These are phyloP conservation scores for Diachasmimorpha longicaudata DNA, from an alignment of 1,140 invertebrate species.

Conservation along the genomic window DNA sequence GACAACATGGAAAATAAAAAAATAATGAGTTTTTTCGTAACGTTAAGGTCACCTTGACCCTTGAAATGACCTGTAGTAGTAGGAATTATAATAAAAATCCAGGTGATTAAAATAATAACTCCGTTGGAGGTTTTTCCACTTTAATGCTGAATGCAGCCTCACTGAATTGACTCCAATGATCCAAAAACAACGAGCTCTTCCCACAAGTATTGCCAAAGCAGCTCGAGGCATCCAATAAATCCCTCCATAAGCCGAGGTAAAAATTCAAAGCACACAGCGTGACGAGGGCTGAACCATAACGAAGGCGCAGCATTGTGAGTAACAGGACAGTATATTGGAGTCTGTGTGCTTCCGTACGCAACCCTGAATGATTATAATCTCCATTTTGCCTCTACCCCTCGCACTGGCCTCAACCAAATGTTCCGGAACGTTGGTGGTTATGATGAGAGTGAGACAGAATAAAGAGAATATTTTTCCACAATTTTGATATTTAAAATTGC, in stretches of 20 bases:
- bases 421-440: neutral
- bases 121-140: too few species aligned
- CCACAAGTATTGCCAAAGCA: neutral
- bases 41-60: too few species aligned
- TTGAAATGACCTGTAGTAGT: too few species aligned
- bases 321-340: neutral
- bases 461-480: neutral
- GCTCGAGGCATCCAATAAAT: neutral
- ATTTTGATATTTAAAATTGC: slow-evolving; percentile 7
- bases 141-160: too few species aligned
- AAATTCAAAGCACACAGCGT: neutral
- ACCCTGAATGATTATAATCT: neutral
- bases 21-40: too few species aligned
- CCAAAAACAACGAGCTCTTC: neutral
- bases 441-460: neutral
- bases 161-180: neutral
- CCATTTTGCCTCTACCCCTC: neutral
- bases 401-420: neutral
- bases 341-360: neutral
- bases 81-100: too few species aligned
- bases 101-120: too few species aligned
- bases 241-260: neutral
- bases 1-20: too few species aligned
- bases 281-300: neutral
- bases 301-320: neutral